Percentiles rank a stretch among this genome's conserved stretches.
Evolutionary conservation across 1,140 invertebrate genomes (phyloP).

Genomic region (Zophobas atratus): DNA sequence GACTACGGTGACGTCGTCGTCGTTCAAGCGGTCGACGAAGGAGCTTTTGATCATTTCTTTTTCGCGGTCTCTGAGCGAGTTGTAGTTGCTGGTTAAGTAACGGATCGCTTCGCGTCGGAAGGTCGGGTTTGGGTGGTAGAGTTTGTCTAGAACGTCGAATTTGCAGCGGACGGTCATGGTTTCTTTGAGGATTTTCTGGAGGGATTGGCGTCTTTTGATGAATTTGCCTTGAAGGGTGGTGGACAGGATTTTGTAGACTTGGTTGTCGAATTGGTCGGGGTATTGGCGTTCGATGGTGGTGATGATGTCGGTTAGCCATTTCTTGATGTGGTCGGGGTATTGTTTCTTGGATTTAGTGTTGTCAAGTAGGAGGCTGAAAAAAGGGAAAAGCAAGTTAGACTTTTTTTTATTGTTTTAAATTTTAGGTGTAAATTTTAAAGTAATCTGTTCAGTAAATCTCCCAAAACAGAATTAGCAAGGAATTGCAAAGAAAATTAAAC

Average conservation of each 20-base stretch:
- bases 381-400: slow-evolving; percentile 17
- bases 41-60: slow-evolving; percentile 72
- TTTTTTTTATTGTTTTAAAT: background rate
- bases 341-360: slow-evolving; percentile 29
- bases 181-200: slow-evolving; percentile 57
- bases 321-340: slow-evolving; percentile 50
- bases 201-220: slow-evolving; percentile 44
- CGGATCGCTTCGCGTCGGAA: slow-evolving; percentile 76
- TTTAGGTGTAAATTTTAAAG: too few relatives aligned
- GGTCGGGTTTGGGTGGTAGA: slow-evolving; percentile 76
- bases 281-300: slow-evolving; percentile 69
- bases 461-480: too few relatives aligned
- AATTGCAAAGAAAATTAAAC: too few relatives aligned
- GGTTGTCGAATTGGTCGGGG: slow-evolving; percentile 77
- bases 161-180: slow-evolving; percentile 45
- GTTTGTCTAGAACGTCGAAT: slow-evolving; percentile 75
- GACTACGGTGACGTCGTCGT: slow-evolving; percentile 73
- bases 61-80: slow-evolving; percentile 69
- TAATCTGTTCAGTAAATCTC: too few relatives aligned
- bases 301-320: slow-evolving; percentile 53
- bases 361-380: slow-evolving; percentile 52
- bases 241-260: slow-evolving; percentile 65
- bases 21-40: slow-evolving; percentile 72
- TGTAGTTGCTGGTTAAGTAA: slow-evolving; percentile 71
- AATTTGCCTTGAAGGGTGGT: slow-evolving; percentile 25